A percentile compares a stretch with the other conserved stretches of the same genome.
Evolutionary conservation across 1,140 invertebrate species (phyloP).

Genomic region (Pseudoatta argentina): DNA sequence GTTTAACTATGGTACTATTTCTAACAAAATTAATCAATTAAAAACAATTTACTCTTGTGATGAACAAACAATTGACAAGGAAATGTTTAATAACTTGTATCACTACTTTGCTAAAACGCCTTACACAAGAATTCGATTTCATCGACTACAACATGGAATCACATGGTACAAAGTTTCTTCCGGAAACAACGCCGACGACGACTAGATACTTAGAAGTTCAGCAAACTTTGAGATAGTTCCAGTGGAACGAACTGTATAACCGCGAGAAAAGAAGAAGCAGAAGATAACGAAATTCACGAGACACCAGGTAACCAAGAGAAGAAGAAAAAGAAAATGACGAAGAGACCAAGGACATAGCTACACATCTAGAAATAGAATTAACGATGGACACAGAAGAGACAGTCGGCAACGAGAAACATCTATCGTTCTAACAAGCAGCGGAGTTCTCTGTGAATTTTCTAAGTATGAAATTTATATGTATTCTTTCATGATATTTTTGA

Average conservation of each 20-base stretch:
- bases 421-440: not conserved
- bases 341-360: constrained; percentile 9
- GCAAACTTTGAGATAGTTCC: constrained; percentile 39
- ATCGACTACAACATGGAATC: constrained; percentile 7
- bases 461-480: not conserved
- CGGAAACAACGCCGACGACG: constrained; percentile 21
- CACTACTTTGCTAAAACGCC: not conserved
- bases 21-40: not conserved
- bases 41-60: not conserved
- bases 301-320: constrained; percentile 34
- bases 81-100: constrained; percentile 3
- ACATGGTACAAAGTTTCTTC: constrained; percentile 32
- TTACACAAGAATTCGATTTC: constrained; percentile 34
- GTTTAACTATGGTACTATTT: not conserved
- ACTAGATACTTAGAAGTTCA: constrained; percentile 50
- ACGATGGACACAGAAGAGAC: constrained; percentile 8
- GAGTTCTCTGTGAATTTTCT: not conserved
- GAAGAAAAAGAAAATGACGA: constrained; percentile 14
- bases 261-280: not conserved
- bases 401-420: not conserved
- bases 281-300: constrained; percentile 60
- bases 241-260: constrained; percentile 24
- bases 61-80: not conserved
- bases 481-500: not conserved
- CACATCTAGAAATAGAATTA: constrained; percentile 41